These are phyloP conservation scores for Sinella curviseta DNA, from an alignment of 1,140 invertebrate species.

Conservation along the genomic window DNA sequence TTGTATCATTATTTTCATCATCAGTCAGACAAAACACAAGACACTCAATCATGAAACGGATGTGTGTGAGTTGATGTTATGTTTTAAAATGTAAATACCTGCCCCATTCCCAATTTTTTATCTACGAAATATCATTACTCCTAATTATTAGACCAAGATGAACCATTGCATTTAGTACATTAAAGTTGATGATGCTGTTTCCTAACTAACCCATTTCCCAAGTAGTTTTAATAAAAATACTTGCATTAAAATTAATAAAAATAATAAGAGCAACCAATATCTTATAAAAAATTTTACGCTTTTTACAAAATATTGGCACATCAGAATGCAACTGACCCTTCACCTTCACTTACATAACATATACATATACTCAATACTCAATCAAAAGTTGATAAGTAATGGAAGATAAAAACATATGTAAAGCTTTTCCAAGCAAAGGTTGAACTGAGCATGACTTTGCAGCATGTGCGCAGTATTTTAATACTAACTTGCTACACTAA, in stretches of 20 bases:
- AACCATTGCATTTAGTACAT: too few relatives aligned
- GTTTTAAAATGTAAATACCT: too few relatives aligned
- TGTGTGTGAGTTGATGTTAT: constrained; percentile 2
- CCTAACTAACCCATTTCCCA: too few relatives aligned
- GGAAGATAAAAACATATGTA: too few relatives aligned
- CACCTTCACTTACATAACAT: neutral
- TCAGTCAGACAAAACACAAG: constrained; percentile 17
- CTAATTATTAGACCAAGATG: too few relatives aligned
- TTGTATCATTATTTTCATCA: constrained; percentile 16
- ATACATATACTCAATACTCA: neutral
- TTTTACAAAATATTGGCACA: constrained; percentile 26
- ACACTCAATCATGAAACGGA: constrained; percentile 21
- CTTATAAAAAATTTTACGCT: neutral
- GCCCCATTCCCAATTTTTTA: too few relatives aligned
- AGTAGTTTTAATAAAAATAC: too few relatives aligned
- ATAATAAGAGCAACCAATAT: neutral
- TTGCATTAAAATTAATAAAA: neutral
- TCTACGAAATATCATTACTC: too few relatives aligned
- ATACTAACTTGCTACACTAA: neutral
- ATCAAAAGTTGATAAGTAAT: too few relatives aligned
- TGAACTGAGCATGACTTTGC: neutral
- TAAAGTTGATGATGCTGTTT: too few relatives aligned
- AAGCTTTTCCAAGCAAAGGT: neutral
- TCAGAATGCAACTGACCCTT: constrained; percentile 3
- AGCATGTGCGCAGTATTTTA: neutral